phyloP scores from a whole-genome alignment of 2,888 invertebrate genomes.

The Dermolepida albohirtum region DNA sequence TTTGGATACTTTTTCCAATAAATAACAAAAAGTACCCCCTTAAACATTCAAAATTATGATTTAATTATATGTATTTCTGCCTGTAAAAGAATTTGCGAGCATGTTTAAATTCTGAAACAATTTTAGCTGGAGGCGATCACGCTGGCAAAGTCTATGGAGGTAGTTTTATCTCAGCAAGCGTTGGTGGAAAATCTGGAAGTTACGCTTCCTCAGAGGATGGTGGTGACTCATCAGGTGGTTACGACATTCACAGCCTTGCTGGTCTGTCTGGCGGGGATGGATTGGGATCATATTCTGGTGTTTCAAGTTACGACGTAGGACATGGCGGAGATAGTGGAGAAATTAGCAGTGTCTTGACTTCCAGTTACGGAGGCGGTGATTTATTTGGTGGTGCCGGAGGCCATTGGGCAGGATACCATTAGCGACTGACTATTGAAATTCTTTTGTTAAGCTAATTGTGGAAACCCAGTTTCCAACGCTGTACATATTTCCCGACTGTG shows the following conservation, averaged over 20 bases:
- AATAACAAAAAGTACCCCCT: too few relatives aligned
- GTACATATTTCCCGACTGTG: conserved; percentile 32
- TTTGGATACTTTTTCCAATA: too few relatives aligned
- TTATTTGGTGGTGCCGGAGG: conserved; percentile 25
- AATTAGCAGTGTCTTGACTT: conserved; percentile 42
- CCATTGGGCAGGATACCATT: conserved; percentile 31
- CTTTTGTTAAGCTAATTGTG: conserved; percentile 31
- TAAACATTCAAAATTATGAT: too few relatives aligned
- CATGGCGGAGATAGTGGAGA: conserved; percentile 38
- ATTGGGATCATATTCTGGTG: conserved; percentile 38
- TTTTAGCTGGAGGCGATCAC: conserved; percentile 41
- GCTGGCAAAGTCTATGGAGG: conserved; percentile 50
- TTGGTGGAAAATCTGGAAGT: conserved; percentile 47
- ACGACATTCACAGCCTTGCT: conserved; percentile 26
- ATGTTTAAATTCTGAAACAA: too few relatives aligned
- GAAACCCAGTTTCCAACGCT: background rate
- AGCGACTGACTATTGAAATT: conserved; percentile 28
- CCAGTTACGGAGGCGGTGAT: conserved; percentile 38
- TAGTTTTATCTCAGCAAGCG: conserved; percentile 51
- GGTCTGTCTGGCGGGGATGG: conserved; percentile 43
- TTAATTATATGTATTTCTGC: too few relatives aligned
- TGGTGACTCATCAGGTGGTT: conserved; percentile 31
- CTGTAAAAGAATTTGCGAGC: too few relatives aligned
- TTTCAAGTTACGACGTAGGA: conserved; percentile 38
- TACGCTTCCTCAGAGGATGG: conserved; percentile 43